Evolutionary conservation across 2,113 vertebrate genomes (phyloP).

Genomic region (Phoenicopterus ruber): DNA sequence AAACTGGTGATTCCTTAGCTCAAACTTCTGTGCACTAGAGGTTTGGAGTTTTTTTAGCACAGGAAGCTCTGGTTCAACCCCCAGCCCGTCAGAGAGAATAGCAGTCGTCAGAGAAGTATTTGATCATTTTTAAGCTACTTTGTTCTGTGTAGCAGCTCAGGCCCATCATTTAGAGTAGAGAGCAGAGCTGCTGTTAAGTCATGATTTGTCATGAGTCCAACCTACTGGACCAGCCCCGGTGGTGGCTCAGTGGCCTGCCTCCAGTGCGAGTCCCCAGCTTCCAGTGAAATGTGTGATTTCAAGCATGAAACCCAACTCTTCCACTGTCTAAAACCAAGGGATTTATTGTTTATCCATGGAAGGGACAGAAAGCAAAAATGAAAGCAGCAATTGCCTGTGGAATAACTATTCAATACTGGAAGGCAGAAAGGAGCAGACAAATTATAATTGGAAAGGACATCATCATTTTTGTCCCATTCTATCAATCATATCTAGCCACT

Average conservation of each 20-base stretch:
- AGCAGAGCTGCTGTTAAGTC: background rate
- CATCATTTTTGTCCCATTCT: background rate
- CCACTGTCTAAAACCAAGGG: background rate
- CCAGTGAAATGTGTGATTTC: background rate
- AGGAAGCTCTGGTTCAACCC: background rate
- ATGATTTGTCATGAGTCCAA: background rate
- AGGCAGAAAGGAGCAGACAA: background rate
- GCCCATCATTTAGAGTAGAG: background rate
- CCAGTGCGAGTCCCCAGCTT: background rate
- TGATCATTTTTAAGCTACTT: background rate
- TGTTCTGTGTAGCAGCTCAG: background rate
- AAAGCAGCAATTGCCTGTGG: background rate
- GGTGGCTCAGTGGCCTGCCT: background rate
- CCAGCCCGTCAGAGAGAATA: background rate
- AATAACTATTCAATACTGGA: background rate
- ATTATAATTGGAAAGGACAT: background rate
- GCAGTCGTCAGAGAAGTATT: background rate
- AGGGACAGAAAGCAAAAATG: background rate
- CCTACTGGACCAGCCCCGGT: background rate
- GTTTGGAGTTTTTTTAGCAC: background rate
- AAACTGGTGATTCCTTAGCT: background rate
- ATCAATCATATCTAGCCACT: background rate
- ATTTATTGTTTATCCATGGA: background rate
- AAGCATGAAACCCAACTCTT: background rate
- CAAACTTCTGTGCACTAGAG: background rate